phyloP scores from a whole-genome alignment of 2,113 vertebrate species.

The Oreochromis aureus region DNA sequence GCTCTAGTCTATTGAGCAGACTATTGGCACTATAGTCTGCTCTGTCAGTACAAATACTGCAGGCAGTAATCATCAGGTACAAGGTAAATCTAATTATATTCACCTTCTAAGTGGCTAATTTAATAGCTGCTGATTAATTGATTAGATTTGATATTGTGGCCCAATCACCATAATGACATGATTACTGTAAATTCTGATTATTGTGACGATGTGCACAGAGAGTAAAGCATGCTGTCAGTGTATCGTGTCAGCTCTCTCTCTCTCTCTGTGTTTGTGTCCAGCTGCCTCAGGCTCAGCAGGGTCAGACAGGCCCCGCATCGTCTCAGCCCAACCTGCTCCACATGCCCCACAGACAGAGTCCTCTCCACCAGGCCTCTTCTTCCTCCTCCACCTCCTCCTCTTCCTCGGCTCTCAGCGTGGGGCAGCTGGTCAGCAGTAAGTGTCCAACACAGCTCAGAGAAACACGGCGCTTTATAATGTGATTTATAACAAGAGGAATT shows the following conservation, averaged over 20 bases:
- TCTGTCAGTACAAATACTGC: slow-evolving; percentile 27
- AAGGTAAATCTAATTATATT: slow-evolving; percentile 31
- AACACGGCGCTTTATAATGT: neutral
- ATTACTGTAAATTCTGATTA: slow-evolving; percentile 18
- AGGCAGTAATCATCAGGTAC: slow-evolving; percentile 17
- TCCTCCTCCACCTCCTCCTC: slow-evolving; percentile 93
- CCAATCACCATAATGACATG: slow-evolving; percentile 21
- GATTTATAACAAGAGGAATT: neutral
- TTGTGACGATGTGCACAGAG: neutral
- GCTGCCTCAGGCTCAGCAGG: slow-evolving; percentile 86
- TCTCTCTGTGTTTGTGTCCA: slow-evolving; percentile 54
- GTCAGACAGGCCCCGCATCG: slow-evolving; percentile 80
- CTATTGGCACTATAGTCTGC: slow-evolving; percentile 5
- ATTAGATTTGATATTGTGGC: slow-evolving; percentile 13
- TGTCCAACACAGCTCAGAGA: slow-evolving; percentile 52
- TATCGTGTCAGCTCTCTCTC: neutral
- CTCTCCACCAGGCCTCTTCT: slow-evolving; percentile 91
- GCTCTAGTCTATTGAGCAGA: neutral
- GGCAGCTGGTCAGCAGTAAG: slow-evolving; percentile 99
- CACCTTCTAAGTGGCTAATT: slow-evolving; percentile 39
- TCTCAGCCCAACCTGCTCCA: slow-evolving; percentile 90
- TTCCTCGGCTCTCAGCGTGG: slow-evolving; percentile 96
- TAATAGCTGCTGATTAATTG: slow-evolving; percentile 32
- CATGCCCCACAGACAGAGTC: slow-evolving; percentile 89
- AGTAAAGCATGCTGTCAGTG: neutral